Conservation (phyloP, 1,140 invertebrate genomes). For the Acromyrmex charruanus region DNA sequence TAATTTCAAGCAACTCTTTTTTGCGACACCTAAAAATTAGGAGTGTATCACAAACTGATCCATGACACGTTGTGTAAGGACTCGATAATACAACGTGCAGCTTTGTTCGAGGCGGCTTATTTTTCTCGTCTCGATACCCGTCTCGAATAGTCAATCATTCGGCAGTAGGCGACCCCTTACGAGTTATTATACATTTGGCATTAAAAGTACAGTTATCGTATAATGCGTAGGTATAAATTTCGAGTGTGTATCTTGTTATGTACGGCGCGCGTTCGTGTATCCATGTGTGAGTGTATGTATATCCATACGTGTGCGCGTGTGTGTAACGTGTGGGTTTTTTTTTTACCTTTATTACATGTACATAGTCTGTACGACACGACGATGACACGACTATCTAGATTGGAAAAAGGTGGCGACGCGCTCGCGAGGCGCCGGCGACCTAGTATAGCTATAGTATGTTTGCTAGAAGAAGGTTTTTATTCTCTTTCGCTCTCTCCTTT, state of each 20-base stretch:
- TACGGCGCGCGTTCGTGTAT: conserved; percentile 9
- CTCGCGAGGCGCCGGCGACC: conserved; percentile 64
- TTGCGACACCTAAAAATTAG: conserved; percentile 24
- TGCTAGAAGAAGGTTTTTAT: conserved; percentile 57
- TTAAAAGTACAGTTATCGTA: conserved; percentile 86
- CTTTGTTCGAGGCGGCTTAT: conserved; percentile 46
- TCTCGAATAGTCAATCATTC: conserved; percentile 56
- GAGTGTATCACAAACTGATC: conserved; percentile 36
- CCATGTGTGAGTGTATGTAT: conserved; percentile 8
- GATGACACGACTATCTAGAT: conserved; percentile 82
- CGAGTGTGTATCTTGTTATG: conserved; percentile 57
- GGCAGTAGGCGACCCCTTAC: conserved; percentile 70
- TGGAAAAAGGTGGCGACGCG: conserved; percentile 77
- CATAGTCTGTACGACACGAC: conserved; percentile 68
- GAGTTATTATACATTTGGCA: conserved; percentile 87
- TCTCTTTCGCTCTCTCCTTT: conserved; percentile 9
- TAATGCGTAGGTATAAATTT: conserved; percentile 85
- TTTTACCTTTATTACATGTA: conserved; percentile 64
- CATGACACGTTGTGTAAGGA: conserved; percentile 52
- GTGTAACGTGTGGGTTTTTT: conserved; percentile 35
- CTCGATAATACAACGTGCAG: conserved; percentile 33
- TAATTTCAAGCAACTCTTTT: conserved; percentile 14
- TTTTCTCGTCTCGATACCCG: conserved; percentile 23
- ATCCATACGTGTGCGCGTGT: conserved; percentile 19
- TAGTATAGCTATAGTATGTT: conserved; percentile 65